A percentile compares a stretch with the other conserved stretches of the same genome.
Conservation (phyloP, 2,797 vertebrate genomes). For the Schizopygopsis malacanthus region DNA sequence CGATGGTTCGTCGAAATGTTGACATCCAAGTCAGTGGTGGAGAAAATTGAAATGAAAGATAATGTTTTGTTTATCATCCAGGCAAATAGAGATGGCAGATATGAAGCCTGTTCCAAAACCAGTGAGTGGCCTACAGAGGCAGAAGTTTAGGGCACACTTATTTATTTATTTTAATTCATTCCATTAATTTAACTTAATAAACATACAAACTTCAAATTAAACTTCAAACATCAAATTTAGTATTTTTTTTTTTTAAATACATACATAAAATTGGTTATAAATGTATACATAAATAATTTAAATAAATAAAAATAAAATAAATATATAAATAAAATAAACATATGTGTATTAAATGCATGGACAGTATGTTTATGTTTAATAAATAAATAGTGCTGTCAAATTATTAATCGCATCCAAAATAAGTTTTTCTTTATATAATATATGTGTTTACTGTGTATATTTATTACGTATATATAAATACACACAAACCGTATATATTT, state of each 20-base stretch:
- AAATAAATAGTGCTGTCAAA: neutral
- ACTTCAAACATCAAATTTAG: too few species aligned
- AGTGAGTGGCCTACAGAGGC: neutral
- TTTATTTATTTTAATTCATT: neutral
- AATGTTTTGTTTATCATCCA: constrained; percentile 3
- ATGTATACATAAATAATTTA: neutral
- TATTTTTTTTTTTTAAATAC: neutral
- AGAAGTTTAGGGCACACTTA: neutral
- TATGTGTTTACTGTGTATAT: too few species aligned
- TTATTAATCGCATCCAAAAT: too few species aligned
- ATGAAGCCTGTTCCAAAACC: neutral
- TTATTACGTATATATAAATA: too few species aligned
- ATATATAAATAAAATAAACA: too few species aligned
- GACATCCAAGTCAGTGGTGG: neutral
- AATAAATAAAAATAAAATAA: neutral
- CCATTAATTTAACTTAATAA: neutral
- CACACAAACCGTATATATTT: too few species aligned
- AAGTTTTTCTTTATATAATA: too few species aligned
- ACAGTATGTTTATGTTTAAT: too few species aligned
- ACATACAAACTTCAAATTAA: too few species aligned
- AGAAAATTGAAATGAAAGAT: neutral
- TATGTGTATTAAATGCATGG: too few species aligned
- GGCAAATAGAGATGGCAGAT: neutral
- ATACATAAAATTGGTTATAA: neutral
- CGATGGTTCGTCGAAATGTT: neutral